Conservation (phyloP, 2,888 invertebrate genomes). For the Nomada lathburiana region DNA sequence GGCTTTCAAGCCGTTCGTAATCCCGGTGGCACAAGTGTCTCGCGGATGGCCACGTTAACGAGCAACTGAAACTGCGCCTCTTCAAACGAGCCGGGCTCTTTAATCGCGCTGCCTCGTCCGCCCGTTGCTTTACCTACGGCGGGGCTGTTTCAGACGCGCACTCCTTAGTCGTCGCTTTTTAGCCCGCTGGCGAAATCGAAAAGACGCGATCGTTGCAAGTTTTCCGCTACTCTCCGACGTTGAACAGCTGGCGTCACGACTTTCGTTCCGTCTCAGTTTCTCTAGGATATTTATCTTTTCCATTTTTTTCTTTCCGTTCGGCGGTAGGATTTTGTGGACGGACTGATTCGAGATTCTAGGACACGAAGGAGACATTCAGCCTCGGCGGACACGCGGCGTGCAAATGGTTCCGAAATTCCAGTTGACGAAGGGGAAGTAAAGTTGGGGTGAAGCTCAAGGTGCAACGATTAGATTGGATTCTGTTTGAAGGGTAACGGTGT, state of each 20-base stretch:
- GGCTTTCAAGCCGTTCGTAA: constrained; percentile 9
- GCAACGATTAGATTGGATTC: no score
- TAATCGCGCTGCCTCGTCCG: constrained; percentile 27
- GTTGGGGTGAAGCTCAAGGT: no score
- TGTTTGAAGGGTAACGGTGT: no score
- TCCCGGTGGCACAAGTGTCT: constrained; percentile 12
- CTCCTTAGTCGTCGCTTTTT: constrained; percentile 24
- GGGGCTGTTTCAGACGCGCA: constrained; percentile 34
- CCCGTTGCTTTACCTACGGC: constrained; percentile 8
- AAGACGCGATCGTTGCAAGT: constrained; percentile 31
- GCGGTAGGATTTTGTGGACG: not conserved
- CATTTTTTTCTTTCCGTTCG: not conserved
- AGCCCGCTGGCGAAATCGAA: not conserved
- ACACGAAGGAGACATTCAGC: no score
- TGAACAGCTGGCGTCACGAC: constrained; percentile 15
- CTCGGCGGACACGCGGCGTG: no score
- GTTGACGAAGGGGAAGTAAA: no score
- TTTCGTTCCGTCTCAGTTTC: not conserved
- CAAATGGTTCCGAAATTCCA: no score
- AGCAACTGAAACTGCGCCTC: constrained; percentile 42
- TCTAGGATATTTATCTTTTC: no score
- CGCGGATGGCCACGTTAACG: constrained; percentile 38
- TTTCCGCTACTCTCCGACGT: not conserved
- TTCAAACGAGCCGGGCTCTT: constrained; percentile 33
- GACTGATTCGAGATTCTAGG: not conserved